Base-by-base conservation (phyloP, 2,888 invertebrate genomes). In the Drosophila kambysellisi region DNA sequence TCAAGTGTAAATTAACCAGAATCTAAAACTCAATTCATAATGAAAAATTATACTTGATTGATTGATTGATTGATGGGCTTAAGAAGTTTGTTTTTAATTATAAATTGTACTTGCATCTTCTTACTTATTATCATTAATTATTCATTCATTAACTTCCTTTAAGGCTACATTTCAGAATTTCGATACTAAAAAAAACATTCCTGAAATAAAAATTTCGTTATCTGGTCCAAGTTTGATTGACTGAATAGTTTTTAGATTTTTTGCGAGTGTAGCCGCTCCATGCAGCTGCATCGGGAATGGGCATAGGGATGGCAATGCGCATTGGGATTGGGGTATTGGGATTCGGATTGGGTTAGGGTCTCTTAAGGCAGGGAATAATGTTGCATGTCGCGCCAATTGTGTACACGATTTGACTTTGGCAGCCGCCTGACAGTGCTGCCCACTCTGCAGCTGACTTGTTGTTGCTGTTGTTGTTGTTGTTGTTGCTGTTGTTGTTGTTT, bases 361-460 rank as follows among this genome's bases (percentile, higher is more conserved):
- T 65, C 63, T n/a, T 29, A 50, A 56, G 63, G 33, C 60, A 58
- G 71, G 54, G 79, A 66, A 79, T 79, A 79, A 75, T 88, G 89
- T 88, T 88, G 81, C 83, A 83, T 87, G 89, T 83, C 84, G 89
- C 85, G 83, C 85, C 87, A 89, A 90, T 90, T 87, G 87, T 82
- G 81, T 89, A 91, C 91, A 91, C 91, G 90, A 91, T 88, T 91
- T 91, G 91, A 87, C 83, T 86, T 90, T 90, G 85, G 88, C 85
- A 88, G 88, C 80, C 75, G 79, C 70, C 85, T 85, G 85, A 85
- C 85, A 85, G 83, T 81, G 88, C 87, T 85, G 85, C 85, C 85
- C 88, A 85, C 85, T 83, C 81, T 63, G 70, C 43, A 61, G 70
- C 48, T 67, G 74, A 39, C 37, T 67, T 85, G 90, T 81, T 70